Conservation (phyloP, 2,113 vertebrate species). For the Chloroceryle aenea region DNA sequence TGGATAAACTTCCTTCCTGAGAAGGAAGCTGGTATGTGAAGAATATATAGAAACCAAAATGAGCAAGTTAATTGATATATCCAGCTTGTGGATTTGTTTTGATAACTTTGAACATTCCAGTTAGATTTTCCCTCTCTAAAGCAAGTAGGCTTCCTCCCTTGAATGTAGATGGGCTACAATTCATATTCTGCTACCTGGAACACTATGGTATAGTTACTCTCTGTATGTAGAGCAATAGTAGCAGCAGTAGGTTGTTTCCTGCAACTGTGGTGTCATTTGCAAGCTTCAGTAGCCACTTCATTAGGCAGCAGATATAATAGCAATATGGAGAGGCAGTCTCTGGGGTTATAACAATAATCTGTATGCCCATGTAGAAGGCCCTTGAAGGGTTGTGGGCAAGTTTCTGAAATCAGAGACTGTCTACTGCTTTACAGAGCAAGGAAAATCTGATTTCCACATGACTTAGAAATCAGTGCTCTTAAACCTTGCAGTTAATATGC, state of each 20-base stretch:
- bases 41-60: neutral
- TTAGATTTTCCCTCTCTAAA: neutral
- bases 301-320: neutral
- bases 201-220: fast-evolving
- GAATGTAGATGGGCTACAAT: neutral
- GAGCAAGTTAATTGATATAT: neutral
- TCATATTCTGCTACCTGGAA: neutral
- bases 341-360: neutral
- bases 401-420: neutral
- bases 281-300: neutral
- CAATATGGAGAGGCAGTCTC: neutral
- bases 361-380: neutral
- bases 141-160: neutral
- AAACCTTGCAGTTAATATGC: neutral
- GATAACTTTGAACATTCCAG: neutral
- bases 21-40: neutral
- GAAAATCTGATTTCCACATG: neutral
- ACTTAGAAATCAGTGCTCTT: neutral
- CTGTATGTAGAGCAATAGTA: neutral
- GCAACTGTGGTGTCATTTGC: neutral
- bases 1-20: neutral
- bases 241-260: neutral
- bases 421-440: neutral
- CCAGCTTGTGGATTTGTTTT: neutral
- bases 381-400: neutral